Conservation (phyloP, 2,888 invertebrate species). For the Hydroisotoma schaefferi region DNA sequence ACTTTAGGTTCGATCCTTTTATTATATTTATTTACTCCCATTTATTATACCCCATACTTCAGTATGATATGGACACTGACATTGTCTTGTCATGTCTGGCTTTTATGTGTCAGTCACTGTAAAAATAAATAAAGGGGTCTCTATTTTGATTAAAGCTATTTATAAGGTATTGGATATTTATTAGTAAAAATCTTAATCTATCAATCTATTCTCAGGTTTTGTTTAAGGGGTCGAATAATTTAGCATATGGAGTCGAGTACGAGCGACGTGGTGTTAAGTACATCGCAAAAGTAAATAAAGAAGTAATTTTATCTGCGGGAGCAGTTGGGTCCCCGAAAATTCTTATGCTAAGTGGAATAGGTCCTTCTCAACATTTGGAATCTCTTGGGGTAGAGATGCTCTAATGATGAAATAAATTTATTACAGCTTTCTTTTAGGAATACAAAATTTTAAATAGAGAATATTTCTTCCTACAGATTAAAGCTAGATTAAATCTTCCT, state of each 20-base stretch:
- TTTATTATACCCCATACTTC: no score
- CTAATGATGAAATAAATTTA: background rate
- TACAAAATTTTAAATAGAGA: no score
- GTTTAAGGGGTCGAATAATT: constrained; percentile 17
- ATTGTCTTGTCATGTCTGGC: no score
- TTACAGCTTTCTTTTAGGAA: background rate
- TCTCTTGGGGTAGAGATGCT: background rate
- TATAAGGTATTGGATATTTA: no score
- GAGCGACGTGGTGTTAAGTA: constrained; percentile 30
- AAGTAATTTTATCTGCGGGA: constrained; percentile 36
- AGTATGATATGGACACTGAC: no score
- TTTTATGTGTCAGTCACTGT: no score
- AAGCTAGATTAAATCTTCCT: constrained; percentile 33
- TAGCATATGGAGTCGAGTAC: constrained; percentile 38
- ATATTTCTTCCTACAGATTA: constrained; percentile 24
- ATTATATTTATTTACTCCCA: no score
- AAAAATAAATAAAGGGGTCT: no score
- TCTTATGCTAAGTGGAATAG: constrained; percentile 29
- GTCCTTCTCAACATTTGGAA: constrained; percentile 16
- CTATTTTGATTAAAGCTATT: no score
- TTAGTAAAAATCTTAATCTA: no score
- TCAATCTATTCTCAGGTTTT: no score
- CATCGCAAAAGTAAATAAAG: constrained; percentile 32
- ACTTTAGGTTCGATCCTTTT: no score
- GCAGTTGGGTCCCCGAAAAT: constrained; percentile 34